Evolutionary conservation across 2,113 vertebrate species (phyloP).

Genomic region (Myotis yumanensis): DNA sequence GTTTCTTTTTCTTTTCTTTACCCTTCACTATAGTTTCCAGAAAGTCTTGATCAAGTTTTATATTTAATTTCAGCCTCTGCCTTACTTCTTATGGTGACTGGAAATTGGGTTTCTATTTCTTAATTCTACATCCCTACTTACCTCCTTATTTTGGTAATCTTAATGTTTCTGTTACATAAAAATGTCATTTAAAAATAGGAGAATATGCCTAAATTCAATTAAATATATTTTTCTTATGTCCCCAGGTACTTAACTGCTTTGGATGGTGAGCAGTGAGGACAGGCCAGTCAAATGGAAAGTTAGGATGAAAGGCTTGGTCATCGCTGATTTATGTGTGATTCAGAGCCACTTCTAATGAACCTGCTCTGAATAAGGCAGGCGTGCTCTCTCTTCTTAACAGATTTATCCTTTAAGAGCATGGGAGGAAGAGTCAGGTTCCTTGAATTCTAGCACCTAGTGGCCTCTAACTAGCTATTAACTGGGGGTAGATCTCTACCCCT

Average conservation of each 20-base stretch:
- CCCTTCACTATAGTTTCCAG: not conserved
- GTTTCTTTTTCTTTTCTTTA: not conserved
- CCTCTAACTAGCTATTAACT: not conserved
- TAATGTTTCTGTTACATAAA: not conserved
- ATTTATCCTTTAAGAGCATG: not conserved
- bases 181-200: not conserved
- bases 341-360: not conserved
- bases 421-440: not conserved
- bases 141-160: slow-evolving; percentile 2
- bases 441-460: not conserved
- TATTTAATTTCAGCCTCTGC: not conserved
- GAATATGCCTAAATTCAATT: not conserved
- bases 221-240: not conserved
- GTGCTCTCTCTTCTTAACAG: not conserved
- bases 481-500: not conserved
- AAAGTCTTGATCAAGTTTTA: slow-evolving; percentile 7
- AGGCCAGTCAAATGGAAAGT: not conserved
- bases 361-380: not conserved
- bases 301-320: not conserved
- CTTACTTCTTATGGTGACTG: not conserved
- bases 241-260: not conserved
- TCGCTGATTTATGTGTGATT: not conserved
- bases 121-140: not conserved
- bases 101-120: not conserved
- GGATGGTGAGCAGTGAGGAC: not conserved